A percentile compares a stretch with the other conserved stretches of the same genome.
phyloP scores from a whole-genome alignment of 2,797 vertebrate genomes.

The Coracias cyanogaster region DNA sequence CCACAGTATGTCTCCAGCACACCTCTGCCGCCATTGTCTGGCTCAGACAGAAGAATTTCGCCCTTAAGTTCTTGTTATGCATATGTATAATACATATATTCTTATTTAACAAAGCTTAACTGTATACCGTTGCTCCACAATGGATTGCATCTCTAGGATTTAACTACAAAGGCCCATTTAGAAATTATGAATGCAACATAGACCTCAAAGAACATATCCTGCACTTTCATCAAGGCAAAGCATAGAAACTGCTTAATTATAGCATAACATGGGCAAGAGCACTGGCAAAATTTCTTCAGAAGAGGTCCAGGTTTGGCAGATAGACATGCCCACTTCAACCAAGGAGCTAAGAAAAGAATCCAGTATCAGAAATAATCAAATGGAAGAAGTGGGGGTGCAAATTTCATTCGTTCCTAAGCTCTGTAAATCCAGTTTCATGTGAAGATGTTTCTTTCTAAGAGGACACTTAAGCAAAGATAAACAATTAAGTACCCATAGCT shows the following conservation, averaged over 20 bases:
- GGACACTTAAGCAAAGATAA: slow-evolving; percentile 58
- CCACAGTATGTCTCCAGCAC: not conserved
- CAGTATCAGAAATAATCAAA: not conserved
- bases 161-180: slow-evolving; percentile 22
- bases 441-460: slow-evolving; percentile 42
- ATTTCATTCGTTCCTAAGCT: not conserved
- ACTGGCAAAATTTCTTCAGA: not conserved
- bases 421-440: slow-evolving; percentile 15
- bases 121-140: not conserved
- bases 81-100: not conserved
- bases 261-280: not conserved
- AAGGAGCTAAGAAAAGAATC: not conserved
- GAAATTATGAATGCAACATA: not conserved
- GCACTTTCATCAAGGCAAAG: slow-evolving; percentile 2
- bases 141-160: not conserved
- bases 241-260: not conserved
- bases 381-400: not conserved
- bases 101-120: not conserved
- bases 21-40: not conserved
- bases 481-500: slow-evolving; percentile 11
- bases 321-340: not conserved
- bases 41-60: slow-evolving; percentile 36
- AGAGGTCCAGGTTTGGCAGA: not conserved
- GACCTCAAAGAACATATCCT: slow-evolving; percentile 4
- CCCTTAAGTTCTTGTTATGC: slow-evolving; percentile 18